phyloP scores from a whole-genome alignment of 2,113 vertebrate species.

The Athene noctua region DNA sequence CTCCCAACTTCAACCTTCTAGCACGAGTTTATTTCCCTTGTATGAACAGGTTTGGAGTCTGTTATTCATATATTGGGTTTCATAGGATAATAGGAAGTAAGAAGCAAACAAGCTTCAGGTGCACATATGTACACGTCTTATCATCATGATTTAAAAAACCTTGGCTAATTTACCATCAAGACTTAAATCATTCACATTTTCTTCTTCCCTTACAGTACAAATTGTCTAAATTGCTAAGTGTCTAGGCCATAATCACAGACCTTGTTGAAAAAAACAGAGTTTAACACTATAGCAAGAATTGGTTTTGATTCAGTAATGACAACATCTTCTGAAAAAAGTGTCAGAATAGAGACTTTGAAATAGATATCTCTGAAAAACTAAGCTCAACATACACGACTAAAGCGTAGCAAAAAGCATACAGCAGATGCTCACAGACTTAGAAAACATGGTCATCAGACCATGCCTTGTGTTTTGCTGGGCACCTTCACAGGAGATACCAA shows the following conservation, averaged over 20 bases:
- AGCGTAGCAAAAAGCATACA: not conserved
- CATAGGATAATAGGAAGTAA: not conserved
- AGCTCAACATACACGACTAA: not conserved
- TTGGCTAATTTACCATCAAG: not conserved
- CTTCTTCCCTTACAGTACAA: not conserved
- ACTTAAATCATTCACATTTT: not conserved
- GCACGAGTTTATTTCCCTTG: not conserved
- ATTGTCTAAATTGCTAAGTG: not conserved
- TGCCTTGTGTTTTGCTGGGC: not conserved
- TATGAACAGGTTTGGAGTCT: not conserved
- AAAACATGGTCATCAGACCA: not conserved
- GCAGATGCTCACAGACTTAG: not conserved
- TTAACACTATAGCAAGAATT: not conserved
- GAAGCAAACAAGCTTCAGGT: not conserved
- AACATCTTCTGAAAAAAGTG: not conserved
- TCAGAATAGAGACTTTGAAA: not conserved
- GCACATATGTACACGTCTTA: accelerated
- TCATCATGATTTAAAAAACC: not conserved
- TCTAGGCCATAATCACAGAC: not conserved
- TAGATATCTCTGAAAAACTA: not conserved
- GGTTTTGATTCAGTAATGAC: not conserved
- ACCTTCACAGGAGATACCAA: not conserved
- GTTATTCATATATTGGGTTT: not conserved
- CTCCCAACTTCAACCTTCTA: not conserved
- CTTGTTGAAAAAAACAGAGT: not conserved